Evolutionary conservation across 2,888 invertebrate genomes (phyloP).

Genomic region (Meandrusa payeni): DNA sequence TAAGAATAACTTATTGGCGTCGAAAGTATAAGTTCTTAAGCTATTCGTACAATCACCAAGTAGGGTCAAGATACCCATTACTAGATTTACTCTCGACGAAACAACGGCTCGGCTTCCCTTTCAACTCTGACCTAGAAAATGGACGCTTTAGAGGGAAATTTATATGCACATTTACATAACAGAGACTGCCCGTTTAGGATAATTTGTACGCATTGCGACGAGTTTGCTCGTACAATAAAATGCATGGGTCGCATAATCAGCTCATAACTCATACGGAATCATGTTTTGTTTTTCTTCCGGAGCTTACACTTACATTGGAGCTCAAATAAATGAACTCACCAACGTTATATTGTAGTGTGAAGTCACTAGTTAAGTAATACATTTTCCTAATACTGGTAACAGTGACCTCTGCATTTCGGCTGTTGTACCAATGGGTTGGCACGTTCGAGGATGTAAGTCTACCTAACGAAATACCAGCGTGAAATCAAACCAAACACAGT

Average conservation of each 20-base stretch:
- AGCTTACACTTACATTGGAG: conserved; percentile 15
- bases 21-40: conserved; percentile 1
- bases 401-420: no score
- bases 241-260: conserved; percentile 54
- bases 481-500: no score
- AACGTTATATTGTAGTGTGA: no score
- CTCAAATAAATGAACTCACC: no score
- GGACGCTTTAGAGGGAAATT: conserved; percentile 44
- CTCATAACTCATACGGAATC: conserved; percentile 48
- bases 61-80: conserved; percentile 38
- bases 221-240: conserved; percentile 52
- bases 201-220: conserved; percentile 58
- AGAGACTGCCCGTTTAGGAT: conserved; percentile 49
- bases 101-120: conserved; percentile 35
- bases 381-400: no score
- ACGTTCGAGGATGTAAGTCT: no score
- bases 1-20: no score
- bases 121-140: conserved; percentile 46
- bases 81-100: conserved; percentile 34
- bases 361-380: no score
- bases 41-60: neutral
- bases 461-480: no score
- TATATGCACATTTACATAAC: conserved; percentile 59
- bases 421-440: no score
- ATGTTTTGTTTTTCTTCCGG: conserved; percentile 44